Base-by-base conservation (phyloP, 2,888 invertebrate species). In the Scelioninae gen. 2 region DNA sequence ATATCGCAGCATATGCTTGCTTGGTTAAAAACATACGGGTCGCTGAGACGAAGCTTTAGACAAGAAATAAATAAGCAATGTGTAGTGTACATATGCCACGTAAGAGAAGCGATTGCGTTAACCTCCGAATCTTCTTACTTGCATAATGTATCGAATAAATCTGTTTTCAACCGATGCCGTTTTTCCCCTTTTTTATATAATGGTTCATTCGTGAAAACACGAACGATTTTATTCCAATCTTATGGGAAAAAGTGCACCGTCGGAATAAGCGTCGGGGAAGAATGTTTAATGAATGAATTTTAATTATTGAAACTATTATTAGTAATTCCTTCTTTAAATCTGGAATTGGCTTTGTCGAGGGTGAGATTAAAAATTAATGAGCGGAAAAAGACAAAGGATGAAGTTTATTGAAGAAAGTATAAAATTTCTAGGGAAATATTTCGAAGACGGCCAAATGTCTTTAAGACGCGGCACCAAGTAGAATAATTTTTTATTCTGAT, bases 61-160 rank as follows among this genome's bases (percentile, higher is more conserved):
- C 25, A 50, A 43, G 22, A 52, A 60, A 58, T 68, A 65, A 65
- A 65, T 65, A 65, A 65, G 41, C 46, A 48, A 65, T 55, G 48
- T 28, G 65, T 46, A 39, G 18, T n/a, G 22, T 22, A 45, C 35
- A 22, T 43, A 13, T 31, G 16, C 43, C 52, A 43, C 45, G 53
- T 63, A 53, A 52, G 13, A 45, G 31, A 9, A 31, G 25, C 48
- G 31, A 48, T 31, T 28, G 39, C 19, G 41, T 43, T 41, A 39
- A 37, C 13, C 41, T 63, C 15, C 19, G 16, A 50, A 48, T 25
- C 48, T 25, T 22, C 33, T 48, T 41, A 39, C 13, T 50, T 28
- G 41, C 28, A 31, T 31, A 9, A 31, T 31, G 10, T 31, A 57
- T 57, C n/a, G 43, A 57, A 28, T 46, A 46, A 46, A 46, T 46